Evolutionary conservation across 2,888 invertebrate species (phyloP), one percentile per base, ranked within the genome.

Genomic region (Neoscelio sp.): DNA sequence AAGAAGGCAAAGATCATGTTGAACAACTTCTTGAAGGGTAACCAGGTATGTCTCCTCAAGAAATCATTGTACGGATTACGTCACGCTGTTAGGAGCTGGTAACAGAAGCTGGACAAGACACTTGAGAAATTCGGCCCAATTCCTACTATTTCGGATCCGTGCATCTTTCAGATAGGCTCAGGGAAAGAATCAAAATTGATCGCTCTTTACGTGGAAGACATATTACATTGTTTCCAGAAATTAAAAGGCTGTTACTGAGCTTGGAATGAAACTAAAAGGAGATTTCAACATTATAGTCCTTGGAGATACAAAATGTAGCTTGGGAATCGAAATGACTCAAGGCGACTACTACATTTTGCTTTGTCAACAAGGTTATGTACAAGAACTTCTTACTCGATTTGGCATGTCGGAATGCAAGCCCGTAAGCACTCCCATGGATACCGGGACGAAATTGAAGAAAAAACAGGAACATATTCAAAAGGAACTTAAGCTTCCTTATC

Each of bases 391-490:
- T 17, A 58, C 80, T 30, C 58, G 82, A 7, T 87, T 84, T 68
- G 68, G 77, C 35, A 85, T 87, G 85, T 52, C 62, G 8, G 70
- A 85, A 38, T 82, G 78, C 15, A 84, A 86, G 12, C 70, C 85
- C 38, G 84, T 84, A 2, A 42, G 56, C 38, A 85, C 83, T 12
- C 85, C 82, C 1, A 64, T 82, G 18, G 78, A 81, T 40, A 33
- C 46, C 23, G 46, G 44, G 42, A 44, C 13, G n/a, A 44, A 54
- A 44, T 12, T 56, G 2, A 38, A 6, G 23, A 54, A 18, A 7
- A 20, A 38, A 2, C 13, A 13, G 13, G 13, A 3, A 0, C n/a
- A 20, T 8, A 5, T 7, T 1, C 40, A 18, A 10, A 10, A 18
- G 4, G 10, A 35, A 15, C 13, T 5, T 46, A 50, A 62, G 7